Evolutionary conservation across 2,888 invertebrate species (phyloP).

Genomic region (Mesorhabditis belari): DNA sequence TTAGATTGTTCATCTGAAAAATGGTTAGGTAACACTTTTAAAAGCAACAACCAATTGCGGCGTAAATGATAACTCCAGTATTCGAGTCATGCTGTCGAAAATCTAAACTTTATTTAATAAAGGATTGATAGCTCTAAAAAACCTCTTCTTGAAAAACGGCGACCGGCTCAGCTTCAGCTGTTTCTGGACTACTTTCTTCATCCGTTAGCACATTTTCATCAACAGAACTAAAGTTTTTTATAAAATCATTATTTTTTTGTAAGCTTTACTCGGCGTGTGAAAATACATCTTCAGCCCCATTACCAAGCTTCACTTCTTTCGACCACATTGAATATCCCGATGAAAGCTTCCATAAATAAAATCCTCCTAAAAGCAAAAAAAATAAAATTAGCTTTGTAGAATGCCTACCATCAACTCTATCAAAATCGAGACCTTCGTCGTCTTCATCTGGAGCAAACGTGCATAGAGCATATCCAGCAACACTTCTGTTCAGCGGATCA

Average conservation of each 20-base stretch:
- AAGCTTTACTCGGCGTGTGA: no score
- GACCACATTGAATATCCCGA: background rate
- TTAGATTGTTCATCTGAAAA: conserved; percentile 34
- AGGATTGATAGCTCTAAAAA: background rate
- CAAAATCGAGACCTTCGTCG: background rate
- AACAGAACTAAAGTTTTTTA: background rate
- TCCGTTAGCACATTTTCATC: background rate
- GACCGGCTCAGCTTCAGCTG: conserved; percentile 3
- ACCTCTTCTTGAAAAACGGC: conserved; percentile 26
- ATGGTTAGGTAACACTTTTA: background rate
- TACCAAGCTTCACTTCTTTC: no score
- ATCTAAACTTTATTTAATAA: background rate
- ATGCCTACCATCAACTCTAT: background rate
- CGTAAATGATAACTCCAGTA: conserved; percentile 7
- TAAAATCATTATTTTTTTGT: no score
- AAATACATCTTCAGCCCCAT: no score
- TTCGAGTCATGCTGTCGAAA: conserved; percentile 25
- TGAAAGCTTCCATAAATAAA: background rate
- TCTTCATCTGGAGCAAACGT: background rate
- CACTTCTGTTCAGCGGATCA: background rate
- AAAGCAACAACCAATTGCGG: conserved; percentile 10
- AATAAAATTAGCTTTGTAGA: background rate
- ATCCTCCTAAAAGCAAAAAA: background rate
- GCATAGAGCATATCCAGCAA: background rate
- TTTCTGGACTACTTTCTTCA: background rate